Evolutionary conservation across 35 echinoderm and acorn worm genomes (phyloP).

Genomic region (Apostichopus parvimensis): DNA sequence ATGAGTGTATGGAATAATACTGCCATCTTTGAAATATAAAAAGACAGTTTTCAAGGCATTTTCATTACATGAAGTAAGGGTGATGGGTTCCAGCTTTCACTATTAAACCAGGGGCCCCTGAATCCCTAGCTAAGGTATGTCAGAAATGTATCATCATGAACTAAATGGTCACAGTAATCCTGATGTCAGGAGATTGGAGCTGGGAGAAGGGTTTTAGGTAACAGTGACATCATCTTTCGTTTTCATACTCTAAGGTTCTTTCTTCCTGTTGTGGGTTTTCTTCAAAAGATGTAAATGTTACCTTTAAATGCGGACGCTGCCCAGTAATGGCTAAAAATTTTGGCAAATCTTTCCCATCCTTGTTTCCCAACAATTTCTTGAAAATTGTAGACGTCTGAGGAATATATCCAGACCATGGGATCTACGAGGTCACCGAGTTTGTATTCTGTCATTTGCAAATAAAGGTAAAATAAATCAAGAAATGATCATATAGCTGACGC

Average conservation of each 20-base stretch:
- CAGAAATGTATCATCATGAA: too few species aligned
- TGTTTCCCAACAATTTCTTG: slow-evolving; percentile 18
- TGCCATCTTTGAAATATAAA: too few species aligned
- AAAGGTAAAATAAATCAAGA: background rate
- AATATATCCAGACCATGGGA: slow-evolving; percentile 88
- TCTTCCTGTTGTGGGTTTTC: background rate
- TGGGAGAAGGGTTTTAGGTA: too few species aligned
- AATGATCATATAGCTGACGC: background rate
- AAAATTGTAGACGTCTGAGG: slow-evolving; percentile 31
- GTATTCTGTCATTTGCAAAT: slow-evolving; percentile 53
- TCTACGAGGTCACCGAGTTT: slow-evolving; percentile 73
- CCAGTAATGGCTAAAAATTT: slow-evolving; percentile 75
- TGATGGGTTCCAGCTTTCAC: too few species aligned
- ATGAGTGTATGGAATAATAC: too few species aligned
- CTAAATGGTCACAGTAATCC: too few species aligned
- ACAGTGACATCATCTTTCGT: too few species aligned
- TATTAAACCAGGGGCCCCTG: too few species aligned
- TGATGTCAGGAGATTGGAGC: too few species aligned
- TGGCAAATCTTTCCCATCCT: slow-evolving; percentile 59
- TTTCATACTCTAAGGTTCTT: background rate
- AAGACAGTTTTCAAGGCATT: too few species aligned
- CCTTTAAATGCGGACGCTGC: slow-evolving; percentile 88
- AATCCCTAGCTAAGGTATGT: too few species aligned
- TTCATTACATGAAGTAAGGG: too few species aligned
- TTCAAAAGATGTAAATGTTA: slow-evolving; percentile 27